phyloP scores from a whole-genome alignment of 1,140 invertebrate genomes.

The Pissodes strobi region DNA sequence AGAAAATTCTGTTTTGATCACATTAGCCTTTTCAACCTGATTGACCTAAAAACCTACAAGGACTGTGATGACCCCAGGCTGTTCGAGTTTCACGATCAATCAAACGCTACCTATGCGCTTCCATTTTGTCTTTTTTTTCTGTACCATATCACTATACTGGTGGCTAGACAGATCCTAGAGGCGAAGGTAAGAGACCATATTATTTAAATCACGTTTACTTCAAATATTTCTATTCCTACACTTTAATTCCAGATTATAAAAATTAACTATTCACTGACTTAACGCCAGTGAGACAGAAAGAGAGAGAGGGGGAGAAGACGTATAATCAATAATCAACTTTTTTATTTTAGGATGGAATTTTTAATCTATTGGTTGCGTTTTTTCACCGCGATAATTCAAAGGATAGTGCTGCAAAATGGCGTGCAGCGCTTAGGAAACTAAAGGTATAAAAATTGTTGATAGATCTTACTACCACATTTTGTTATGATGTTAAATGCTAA shows the following conservation, averaged over 20 bases:
- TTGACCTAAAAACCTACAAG: conserved; percentile 1
- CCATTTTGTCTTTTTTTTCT: conserved; percentile 11
- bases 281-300: no score
- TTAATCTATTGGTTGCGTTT: background rate
- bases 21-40: conserved; percentile 13
- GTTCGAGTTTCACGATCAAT: background rate
- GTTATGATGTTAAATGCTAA: no score
- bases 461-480: no score
- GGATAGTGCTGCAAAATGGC: no score
- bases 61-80: conserved; percentile 12
- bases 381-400: background rate
- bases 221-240: no score
- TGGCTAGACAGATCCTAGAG: conserved; percentile 2
- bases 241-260: no score
- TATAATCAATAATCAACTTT: no score
- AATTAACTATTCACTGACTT: no score
- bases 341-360: background rate
- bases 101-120: background rate
- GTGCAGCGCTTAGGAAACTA: no score
- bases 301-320: no score
- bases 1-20: no score
- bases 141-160: conserved; percentile 5
- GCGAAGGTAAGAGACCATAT: conserved; percentile 1
- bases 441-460: no score
- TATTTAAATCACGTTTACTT: background rate